Evolutionary conservation across 2,888 invertebrate genomes (phyloP).

Genomic region (Andrena marginata): DNA sequence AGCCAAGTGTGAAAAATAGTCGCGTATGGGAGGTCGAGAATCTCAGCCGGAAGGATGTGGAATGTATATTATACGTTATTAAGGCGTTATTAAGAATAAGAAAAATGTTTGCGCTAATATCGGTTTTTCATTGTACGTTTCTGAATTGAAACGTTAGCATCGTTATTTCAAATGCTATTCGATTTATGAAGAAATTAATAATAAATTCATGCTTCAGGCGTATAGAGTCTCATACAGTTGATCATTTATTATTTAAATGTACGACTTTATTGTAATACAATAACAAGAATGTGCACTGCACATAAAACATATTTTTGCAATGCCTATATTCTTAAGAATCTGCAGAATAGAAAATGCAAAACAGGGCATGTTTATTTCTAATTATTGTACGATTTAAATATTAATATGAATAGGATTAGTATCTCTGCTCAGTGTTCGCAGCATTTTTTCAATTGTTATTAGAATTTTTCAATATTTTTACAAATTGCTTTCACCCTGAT

Average conservation of each 20-base stretch:
- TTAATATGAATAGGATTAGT: too few species aligned
- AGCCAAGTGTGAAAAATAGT: slow-evolving; percentile 56
- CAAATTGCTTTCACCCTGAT: not conserved
- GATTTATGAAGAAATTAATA: too few species aligned
- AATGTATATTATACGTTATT: slow-evolving; percentile 26
- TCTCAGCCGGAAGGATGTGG: slow-evolving; percentile 61
- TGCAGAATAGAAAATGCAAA: too few species aligned
- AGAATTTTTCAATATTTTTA: not conserved
- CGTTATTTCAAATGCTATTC: not conserved
- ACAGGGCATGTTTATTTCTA: too few species aligned
- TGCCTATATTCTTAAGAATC: too few species aligned
- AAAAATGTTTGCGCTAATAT: not conserved
- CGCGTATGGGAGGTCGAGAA: slow-evolving; percentile 57
- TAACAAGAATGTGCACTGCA: too few species aligned
- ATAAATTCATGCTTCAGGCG: too few species aligned
- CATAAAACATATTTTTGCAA: too few species aligned
- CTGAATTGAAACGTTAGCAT: not conserved
- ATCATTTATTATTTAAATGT: too few species aligned
- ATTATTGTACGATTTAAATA: too few species aligned
- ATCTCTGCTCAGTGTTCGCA: not conserved
- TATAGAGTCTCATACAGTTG: too few species aligned
- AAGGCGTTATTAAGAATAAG: not conserved
- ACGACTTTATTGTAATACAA: too few species aligned
- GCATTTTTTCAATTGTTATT: not conserved
- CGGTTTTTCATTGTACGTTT: not conserved